Base-by-base conservation (phyloP, 1,140 invertebrate species). In the Phortica variegata region DNA sequence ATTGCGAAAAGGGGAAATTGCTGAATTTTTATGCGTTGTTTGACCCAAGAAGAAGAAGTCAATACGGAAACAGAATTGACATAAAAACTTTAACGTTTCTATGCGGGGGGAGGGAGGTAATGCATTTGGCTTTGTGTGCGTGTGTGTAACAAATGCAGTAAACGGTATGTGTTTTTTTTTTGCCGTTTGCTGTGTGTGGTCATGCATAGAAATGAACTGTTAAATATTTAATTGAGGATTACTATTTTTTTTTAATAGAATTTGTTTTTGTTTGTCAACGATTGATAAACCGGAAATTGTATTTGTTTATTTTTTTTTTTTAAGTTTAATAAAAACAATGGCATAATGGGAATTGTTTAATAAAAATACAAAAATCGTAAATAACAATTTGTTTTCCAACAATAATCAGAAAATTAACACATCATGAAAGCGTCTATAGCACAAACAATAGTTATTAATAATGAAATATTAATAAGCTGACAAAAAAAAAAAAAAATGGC, bases 1-100 rank as follows among this genome's bases (percentile, higher is more conserved):
- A 66, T 63, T 63, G 63, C 63, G n/a, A 46, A 68, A 66, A 68
- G 63, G 62, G 68, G 63, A 15, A 68, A 69, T 66, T 68, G 63
- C 60, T 68, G 68, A 68, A 63, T 63, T 63, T 60, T 68, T 58
- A 60, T 53, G 18, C 40, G 44, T 55, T 61, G 52, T 56, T 56
- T 32, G 37, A 20, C 23, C 50, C n/a, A n/a, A n/a, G n/a, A n/a
- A n/a, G n/a, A n/a, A n/a, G n/a, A n/a, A n/a, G n/a, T n/a, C n/a
- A n/a, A n/a, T n/a, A n/a, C n/a, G n/a, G n/a, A n/a, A n/a, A n/a
- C n/a, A n/a, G n/a, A n/a, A n/a, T n/a, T n/a, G n/a, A n/a, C n/a
- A n/a, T n/a, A n/a, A n/a, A n/a, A n/a, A n/a, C n/a, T n/a, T n/a
- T n/a, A n/a, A 29, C 13, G 33, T 34, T 6, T 7, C 33, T 34